Evolutionary conservation across 2,113 vertebrate genomes (phyloP), one percentile per base, ranked within the genome.

Genomic region (Aleadryas rufinucha): DNA sequence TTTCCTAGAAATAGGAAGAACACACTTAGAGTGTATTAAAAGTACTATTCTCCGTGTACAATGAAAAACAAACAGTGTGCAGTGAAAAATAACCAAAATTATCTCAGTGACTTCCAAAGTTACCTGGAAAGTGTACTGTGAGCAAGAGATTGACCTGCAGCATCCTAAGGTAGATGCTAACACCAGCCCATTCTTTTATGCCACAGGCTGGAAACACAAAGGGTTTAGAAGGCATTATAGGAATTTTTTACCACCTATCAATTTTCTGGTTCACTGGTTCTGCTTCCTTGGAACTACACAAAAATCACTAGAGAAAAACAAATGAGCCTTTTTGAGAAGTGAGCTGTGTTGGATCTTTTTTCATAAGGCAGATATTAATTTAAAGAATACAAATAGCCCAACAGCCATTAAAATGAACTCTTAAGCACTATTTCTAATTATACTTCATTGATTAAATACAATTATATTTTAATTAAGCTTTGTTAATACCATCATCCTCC

Each of bases 361-460:
- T 59, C 56, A 35, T 89, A 91, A 94, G 70, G 84, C 47, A 94
- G 88, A 87, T 86, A 96, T 84, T 97, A 41, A 93, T 91, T 97
- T 84, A 93, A 96, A 95, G 66, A 93, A 65, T 21, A 85, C 52
- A 97, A 95, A 96, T 86, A 95, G 71, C 75, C 49, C 44, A 87
- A 76, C 41, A 92, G 31, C 41, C 45, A 85, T 87, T 66, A 39
- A 77, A 91, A 59, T 31, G 24, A 87, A 47, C 60, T 95, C 68
- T 96, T 85, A 94, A 93, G 71, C 79, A 85, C 53, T 87, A 74
- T 89, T 88, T 96, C 68, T 92, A 95, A 95, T 82, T 84, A 95
- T 72, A 94, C 82, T 92, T 54, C 61, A 91, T 94, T 95, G 93
- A 94, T 89, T 93, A 97, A 94, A 94, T 41, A 95, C 11, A 79